These are phyloP conservation scores for Malacosoma neustria DNA, from an alignment of 2,888 invertebrate species.

Conservation along the genomic window DNA sequence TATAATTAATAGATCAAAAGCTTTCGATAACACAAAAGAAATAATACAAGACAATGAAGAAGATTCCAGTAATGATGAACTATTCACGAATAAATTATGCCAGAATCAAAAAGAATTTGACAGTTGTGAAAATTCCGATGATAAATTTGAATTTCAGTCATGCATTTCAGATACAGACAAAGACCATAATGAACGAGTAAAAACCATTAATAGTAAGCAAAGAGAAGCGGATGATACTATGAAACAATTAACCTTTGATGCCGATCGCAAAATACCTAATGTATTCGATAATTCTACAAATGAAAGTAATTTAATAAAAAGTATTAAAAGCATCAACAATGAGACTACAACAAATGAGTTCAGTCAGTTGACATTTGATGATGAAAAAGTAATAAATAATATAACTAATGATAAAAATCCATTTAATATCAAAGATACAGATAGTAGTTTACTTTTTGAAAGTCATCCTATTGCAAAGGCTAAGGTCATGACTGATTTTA, in stretches of 20 bases:
- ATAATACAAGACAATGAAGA: slow-evolving; percentile 16
- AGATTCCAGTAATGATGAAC: slow-evolving; percentile 3
- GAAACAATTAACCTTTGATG: not conserved
- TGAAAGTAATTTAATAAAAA: slow-evolving; percentile 4
- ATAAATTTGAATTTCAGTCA: too few relatives aligned
- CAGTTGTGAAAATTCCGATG: not conserved
- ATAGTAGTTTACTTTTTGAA: too few relatives aligned
- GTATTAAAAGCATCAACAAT: not conserved
- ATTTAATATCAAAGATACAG: too few relatives aligned
- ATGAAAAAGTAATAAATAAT: not conserved
- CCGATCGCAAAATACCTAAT: not conserved
- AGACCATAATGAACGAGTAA: not conserved
- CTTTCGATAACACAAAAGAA: slow-evolving; percentile 13
- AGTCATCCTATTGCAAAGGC: too few relatives aligned
- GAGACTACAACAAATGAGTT: not conserved
- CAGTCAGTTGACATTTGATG: slow-evolving; percentile 2
- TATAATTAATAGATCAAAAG: slow-evolving; percentile 31
- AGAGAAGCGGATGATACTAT: not conserved
- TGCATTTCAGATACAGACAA: not conserved
- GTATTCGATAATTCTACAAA: slow-evolving; percentile 3
- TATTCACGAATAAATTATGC: slow-evolving; percentile 17
- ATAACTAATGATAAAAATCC: too few relatives aligned
- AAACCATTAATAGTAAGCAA: not conserved
- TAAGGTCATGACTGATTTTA: not conserved
- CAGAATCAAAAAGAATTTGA: slow-evolving; percentile 23